Evolutionary conservation across 2,113 vertebrate genomes (phyloP).

Genomic region (Eurypyga helias): DNA sequence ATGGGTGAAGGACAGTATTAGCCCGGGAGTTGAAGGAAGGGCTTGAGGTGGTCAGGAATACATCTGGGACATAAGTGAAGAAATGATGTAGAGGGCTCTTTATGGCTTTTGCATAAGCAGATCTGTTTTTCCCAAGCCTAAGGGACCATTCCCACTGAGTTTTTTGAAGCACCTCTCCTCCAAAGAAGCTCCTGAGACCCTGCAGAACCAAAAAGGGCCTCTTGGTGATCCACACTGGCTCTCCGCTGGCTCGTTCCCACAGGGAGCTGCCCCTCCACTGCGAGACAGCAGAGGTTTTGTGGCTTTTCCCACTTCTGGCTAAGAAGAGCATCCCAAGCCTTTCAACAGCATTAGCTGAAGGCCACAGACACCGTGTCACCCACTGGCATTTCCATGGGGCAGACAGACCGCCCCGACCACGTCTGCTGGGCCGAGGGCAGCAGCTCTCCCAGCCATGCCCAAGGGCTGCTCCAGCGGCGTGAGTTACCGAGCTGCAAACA

Average conservation of each 20-base stretch:
- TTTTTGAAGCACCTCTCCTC: not conserved
- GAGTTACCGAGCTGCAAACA: not conserved
- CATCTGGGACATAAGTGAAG: not conserved
- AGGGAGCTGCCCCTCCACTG: not conserved
- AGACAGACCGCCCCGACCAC: not conserved
- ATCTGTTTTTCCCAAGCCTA: not conserved
- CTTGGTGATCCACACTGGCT: not conserved
- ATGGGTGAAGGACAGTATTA: not conserved
- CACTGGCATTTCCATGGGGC: not conserved
- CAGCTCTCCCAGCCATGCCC: not conserved
- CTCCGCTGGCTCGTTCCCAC: not conserved
- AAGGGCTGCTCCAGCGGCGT: rapidly evolving
- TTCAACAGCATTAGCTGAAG: not conserved
- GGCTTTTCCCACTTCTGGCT: not conserved
- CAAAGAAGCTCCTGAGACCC: not conserved
- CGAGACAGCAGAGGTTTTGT: not conserved
- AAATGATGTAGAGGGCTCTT: not conserved
- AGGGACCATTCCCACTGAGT: not conserved
- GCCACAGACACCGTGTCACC: not conserved
- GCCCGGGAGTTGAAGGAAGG: not conserved
- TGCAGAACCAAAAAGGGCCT: not conserved
- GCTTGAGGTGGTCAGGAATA: not conserved
- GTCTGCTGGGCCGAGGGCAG: not conserved
- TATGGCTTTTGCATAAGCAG: not conserved
- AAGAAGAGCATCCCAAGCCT: not conserved